These are phyloP conservation scores for Oasisia sp. DNA, from an alignment of 2,888 invertebrate species.

Conservation along the genomic window DNA sequence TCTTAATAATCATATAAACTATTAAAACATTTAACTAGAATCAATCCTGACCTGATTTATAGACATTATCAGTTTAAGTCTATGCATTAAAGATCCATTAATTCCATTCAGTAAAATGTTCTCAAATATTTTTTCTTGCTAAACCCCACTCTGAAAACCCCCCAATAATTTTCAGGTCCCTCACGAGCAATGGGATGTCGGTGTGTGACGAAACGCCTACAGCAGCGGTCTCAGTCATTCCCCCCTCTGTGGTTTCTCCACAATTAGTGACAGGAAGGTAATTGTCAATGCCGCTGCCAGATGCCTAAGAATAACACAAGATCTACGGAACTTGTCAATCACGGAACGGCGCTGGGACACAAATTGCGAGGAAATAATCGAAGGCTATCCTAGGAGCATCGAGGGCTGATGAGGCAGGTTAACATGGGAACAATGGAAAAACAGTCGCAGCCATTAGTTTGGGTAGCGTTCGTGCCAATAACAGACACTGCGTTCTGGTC, in stretches of 20 bases:
- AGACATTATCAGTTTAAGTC: no score
- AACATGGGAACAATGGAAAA: neutral
- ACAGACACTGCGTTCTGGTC: no score
- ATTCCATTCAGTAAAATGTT: neutral
- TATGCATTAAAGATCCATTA: neutral
- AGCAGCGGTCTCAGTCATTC: neutral
- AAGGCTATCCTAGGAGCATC: neutral
- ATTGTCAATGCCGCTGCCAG: neutral
- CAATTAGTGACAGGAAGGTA: constrained; percentile 12
- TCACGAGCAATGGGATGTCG: neutral
- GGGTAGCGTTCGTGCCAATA: neutral
- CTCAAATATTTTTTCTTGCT: neutral
- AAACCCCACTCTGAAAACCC: neutral
- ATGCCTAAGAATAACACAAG: neutral
- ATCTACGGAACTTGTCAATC: neutral
- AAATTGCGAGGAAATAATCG: neutral
- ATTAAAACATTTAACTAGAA: no score
- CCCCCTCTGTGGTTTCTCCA: neutral
- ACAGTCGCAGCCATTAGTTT: neutral
- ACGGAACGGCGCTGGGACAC: neutral
- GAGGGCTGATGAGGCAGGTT: neutral
- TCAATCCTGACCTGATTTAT: no score
- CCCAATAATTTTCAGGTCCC: neutral
- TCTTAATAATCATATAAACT: no score
- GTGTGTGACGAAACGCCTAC: neutral